A percentile compares a stretch with the other conserved stretches of the same genome.
These are phyloP conservation scores for Platysteira castanea DNA, from an alignment of 2,113 vertebrate genomes.

Conservation along the genomic window DNA sequence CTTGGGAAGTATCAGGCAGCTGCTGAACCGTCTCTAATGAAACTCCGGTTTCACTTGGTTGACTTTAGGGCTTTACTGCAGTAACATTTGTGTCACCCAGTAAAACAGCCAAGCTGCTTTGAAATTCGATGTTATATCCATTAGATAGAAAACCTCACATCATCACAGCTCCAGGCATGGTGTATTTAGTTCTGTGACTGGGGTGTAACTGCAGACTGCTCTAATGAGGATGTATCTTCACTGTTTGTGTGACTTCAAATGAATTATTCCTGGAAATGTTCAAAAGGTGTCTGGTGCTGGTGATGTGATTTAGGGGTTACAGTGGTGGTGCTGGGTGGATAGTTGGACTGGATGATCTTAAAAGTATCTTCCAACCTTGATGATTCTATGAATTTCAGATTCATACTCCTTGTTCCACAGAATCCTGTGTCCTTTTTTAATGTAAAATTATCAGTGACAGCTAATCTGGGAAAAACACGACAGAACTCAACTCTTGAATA, in stretches of 20 bases:
- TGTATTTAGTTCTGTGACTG: neutral
- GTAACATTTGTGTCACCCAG: neutral
- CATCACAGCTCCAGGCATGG: accelerated
- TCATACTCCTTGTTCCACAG: neutral
- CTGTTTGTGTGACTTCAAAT: accelerated
- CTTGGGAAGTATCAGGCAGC: neutral
- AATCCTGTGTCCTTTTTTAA: neutral
- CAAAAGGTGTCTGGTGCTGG: neutral
- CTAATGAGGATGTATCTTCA: neutral
- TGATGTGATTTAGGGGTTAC: neutral
- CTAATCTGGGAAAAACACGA: neutral
- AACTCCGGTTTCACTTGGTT: neutral
- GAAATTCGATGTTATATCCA: accelerated
- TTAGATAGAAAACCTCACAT: accelerated
- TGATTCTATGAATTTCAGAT: neutral
- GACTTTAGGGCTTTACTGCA: neutral
- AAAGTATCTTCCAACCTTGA: neutral
- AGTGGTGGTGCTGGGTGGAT: neutral
- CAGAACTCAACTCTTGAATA: neutral
- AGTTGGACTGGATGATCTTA: neutral
- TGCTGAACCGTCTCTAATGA: neutral
- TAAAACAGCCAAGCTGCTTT: neutral
- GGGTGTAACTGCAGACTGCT: neutral
- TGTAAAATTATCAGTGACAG: neutral
- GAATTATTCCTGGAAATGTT: neutral